phyloP scores from a whole-genome alignment of 2,888 invertebrate genomes.

The Teleiodes luculella region DNA sequence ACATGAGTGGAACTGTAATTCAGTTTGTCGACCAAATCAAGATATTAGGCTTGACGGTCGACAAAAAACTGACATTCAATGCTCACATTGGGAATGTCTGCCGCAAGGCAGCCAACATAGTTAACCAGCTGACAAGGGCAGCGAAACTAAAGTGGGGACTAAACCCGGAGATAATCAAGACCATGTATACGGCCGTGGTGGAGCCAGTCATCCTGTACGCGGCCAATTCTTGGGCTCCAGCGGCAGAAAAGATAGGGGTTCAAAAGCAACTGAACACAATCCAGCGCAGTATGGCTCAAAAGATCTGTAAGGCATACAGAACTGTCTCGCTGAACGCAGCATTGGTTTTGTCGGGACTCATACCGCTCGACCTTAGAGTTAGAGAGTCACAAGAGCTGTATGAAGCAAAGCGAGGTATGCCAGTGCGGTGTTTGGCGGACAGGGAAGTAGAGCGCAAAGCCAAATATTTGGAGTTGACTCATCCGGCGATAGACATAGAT shows the following conservation, averaged over 20 bases:
- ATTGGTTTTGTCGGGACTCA: conserved; percentile 11
- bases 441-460: conserved; percentile 20
- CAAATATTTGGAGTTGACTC: not conserved
- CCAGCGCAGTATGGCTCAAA: conserved; percentile 5
- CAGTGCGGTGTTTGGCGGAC: not conserved
- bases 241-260: not conserved
- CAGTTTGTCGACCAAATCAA: conserved; percentile 12
- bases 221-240: conserved; percentile 16
- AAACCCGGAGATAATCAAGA: conserved; percentile 2
- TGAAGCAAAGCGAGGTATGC: not conserved
- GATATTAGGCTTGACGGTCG: conserved; percentile 18
- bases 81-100: conserved; percentile 1
- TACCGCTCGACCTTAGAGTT: not conserved
- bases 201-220: conserved; percentile 9
- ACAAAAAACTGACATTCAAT: conserved; percentile 11
- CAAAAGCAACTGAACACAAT: not conserved
- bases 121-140: conserved; percentile 10
- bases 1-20: conserved; percentile 12
- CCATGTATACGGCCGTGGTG: conserved; percentile 7
- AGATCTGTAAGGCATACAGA: conserved; percentile 15
- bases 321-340: conserved; percentile 20
- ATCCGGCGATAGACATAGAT: conserved; percentile 5
- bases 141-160: conserved; percentile 13
- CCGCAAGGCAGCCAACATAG: not conserved
- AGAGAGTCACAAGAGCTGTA: not conserved